Evolutionary conservation across 2,888 invertebrate genomes (phyloP).

Genomic region (Drosophila maculinotata): DNA sequence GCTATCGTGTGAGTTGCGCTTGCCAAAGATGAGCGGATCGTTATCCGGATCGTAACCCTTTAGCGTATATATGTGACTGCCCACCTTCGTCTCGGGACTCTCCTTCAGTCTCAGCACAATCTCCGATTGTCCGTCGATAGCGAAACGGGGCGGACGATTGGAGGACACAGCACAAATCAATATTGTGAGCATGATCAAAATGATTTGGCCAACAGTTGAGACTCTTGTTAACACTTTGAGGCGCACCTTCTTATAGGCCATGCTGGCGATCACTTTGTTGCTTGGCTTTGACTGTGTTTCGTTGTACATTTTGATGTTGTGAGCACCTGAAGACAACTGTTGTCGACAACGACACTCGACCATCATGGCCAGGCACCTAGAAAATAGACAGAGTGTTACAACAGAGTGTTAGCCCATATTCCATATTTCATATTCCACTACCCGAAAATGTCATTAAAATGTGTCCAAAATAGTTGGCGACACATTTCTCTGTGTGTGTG

Average conservation of each 20-base stretch:
- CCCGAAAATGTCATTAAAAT: conserved; percentile 50
- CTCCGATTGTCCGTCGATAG: conserved; percentile 95
- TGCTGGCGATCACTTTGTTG: conserved; percentile 28
- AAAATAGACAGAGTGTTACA: conserved; percentile 66
- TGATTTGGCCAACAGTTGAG: not conserved
- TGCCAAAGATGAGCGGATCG: conserved; percentile 92
- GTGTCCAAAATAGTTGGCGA: conserved; percentile 53
- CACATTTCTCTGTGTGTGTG: conserved; percentile 13
- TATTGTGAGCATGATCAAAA: conserved; percentile 58
- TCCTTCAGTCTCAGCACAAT: conserved; percentile 95
- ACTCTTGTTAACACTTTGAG: conserved; percentile 60
- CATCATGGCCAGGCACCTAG: conserved; percentile 54
- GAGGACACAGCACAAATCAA: conserved; percentile 43
- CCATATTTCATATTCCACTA: conserved; percentile 3
- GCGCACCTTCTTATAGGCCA: conserved; percentile 79
- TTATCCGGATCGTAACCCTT: conserved; percentile 94
- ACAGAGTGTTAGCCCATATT: conserved; percentile 60
- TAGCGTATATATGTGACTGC: conserved; percentile 92
- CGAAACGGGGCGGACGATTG: conserved; percentile 94
- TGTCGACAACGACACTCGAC: conserved; percentile 52
- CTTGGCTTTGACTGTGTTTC: conserved; percentile 41
- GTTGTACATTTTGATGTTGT: conserved; percentile 61
- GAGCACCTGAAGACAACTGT: conserved; percentile 45
- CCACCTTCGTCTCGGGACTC: conserved; percentile 93
- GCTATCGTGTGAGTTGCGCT: conserved; percentile 91